These are phyloP conservation scores for Scomber scombrus DNA, from an alignment of 2,113 vertebrate species.

Conservation along the genomic window DNA sequence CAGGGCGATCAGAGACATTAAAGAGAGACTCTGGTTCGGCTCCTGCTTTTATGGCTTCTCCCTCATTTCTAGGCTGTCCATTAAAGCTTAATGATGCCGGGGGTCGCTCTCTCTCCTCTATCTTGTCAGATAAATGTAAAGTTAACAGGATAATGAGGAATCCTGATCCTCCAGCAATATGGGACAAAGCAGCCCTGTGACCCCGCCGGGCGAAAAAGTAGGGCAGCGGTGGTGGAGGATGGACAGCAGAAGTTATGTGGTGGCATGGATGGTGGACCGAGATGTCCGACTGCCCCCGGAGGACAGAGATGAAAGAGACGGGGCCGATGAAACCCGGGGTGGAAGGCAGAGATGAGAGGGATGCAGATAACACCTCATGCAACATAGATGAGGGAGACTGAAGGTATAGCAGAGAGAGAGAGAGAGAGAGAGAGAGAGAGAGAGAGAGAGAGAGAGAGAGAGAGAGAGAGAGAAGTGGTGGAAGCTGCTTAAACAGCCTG, in stretches of 20 bases:
- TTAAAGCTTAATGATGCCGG: constrained; percentile 98
- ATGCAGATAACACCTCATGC: constrained; percentile 72
- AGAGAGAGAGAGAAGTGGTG: constrained; percentile 36
- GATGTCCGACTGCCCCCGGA: constrained; percentile 57
- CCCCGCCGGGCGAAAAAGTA: constrained; percentile 70
- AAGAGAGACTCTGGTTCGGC: constrained; percentile 91
- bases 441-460: not conserved
- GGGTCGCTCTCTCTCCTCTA: constrained; percentile 91
- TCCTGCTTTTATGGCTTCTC: constrained; percentile 84
- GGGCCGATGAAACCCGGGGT: constrained; percentile 57
- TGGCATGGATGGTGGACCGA: constrained; percentile 34
- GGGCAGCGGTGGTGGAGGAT: constrained; percentile 64
- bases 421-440: not conserved
- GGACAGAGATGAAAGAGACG: constrained; percentile 68
- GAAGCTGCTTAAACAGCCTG: constrained; percentile 45
- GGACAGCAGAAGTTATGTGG: constrained; percentile 66
- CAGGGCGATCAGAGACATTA: constrained; percentile 94
- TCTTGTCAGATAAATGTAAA: constrained; percentile 98
- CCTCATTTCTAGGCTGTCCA: constrained; percentile 92
- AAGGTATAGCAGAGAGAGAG: constrained; percentile 50
- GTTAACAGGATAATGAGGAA: constrained; percentile 98
- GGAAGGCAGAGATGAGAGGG: constrained; percentile 67
- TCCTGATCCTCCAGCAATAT: constrained; percentile 87
- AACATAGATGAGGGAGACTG: constrained; percentile 73
- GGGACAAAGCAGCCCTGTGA: constrained; percentile 83